Conservation (phyloP, 2,888 invertebrate genomes). For the Rhamnusium bicolor region DNA sequence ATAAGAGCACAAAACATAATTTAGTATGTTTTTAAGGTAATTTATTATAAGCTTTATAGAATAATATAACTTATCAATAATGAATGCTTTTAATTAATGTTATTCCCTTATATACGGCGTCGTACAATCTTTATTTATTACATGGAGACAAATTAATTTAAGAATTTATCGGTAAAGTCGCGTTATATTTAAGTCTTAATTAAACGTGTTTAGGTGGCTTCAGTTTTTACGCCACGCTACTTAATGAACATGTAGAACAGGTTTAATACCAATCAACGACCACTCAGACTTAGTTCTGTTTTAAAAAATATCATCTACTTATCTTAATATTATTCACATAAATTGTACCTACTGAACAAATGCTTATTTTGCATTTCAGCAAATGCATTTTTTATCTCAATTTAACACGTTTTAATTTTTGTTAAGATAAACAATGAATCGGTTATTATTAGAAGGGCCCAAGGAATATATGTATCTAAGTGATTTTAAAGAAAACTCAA, state of each 20-base stretch:
- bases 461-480: too few relatives aligned
- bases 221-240: constrained; percentile 41
- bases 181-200: constrained; percentile 50
- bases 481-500: too few relatives aligned
- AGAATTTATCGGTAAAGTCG: constrained; percentile 51
- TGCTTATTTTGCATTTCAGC: background rate
- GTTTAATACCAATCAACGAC: constrained; percentile 25
- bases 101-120: constrained; percentile 42
- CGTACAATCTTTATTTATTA: constrained; percentile 49
- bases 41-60: constrained; percentile 10
- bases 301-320: constrained; percentile 8
- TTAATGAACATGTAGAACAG: constrained; percentile 45
- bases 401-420: background rate
- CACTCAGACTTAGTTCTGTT: constrained; percentile 6
- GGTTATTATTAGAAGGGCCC: too few relatives aligned
- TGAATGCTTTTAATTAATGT: constrained; percentile 46
- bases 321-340: constrained; percentile 7
- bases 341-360: background rate
- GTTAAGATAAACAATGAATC: background rate
- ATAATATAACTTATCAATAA: constrained; percentile 31
- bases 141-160: constrained; percentile 46
- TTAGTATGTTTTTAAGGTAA: constrained; percentile 21
- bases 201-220: constrained; percentile 46
- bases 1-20: constrained; percentile 10
- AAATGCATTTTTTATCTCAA: background rate